These are phyloP conservation scores for Tineola bisselliella DNA, from an alignment of 2,888 invertebrate genomes.

Conservation along the genomic window DNA sequence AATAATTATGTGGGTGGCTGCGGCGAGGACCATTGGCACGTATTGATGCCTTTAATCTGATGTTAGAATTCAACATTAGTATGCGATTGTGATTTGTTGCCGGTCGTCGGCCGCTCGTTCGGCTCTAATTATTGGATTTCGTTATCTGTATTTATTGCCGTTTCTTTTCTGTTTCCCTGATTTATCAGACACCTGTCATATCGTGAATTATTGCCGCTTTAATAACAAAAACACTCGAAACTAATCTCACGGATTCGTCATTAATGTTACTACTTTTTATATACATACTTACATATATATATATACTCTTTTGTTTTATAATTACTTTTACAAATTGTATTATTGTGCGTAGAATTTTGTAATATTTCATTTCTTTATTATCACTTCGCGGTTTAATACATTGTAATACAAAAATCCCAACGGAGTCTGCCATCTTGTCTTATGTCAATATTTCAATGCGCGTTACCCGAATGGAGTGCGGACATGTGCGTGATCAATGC, in stretches of 20 bases:
- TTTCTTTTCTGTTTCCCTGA: conserved; percentile 50
- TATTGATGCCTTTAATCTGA: conserved; percentile 69
- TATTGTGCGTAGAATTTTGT: too few species aligned
- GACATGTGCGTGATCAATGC: conserved; percentile 63
- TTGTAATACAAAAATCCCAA: conserved; percentile 49
- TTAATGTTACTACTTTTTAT: too few species aligned
- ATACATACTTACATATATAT: too few species aligned
- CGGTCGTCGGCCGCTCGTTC: conserved; percentile 57
- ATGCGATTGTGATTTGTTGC: conserved; percentile 63
- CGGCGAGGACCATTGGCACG: conserved; percentile 65
- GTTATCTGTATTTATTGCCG: conserved; percentile 61
- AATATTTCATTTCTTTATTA: too few species aligned
- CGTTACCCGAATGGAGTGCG: conserved; percentile 39
- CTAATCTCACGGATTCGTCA: not conserved
- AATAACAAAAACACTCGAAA: conserved; percentile 2
- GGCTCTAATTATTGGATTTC: conserved; percentile 64
- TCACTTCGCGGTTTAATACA: too few species aligned
- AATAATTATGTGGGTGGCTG: conserved; percentile 68
- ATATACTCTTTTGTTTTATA: conserved; percentile 34
- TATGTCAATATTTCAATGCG: conserved; percentile 51
- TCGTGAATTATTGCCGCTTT: conserved; percentile 41
- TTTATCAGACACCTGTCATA: conserved; percentile 54
- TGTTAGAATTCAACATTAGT: conserved; percentile 66
- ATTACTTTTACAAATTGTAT: too few species aligned
- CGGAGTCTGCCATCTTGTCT: conserved; percentile 40